Evolutionary conservation across 2,888 invertebrate species (phyloP).

Genomic region (Xylocampa areola): DNA sequence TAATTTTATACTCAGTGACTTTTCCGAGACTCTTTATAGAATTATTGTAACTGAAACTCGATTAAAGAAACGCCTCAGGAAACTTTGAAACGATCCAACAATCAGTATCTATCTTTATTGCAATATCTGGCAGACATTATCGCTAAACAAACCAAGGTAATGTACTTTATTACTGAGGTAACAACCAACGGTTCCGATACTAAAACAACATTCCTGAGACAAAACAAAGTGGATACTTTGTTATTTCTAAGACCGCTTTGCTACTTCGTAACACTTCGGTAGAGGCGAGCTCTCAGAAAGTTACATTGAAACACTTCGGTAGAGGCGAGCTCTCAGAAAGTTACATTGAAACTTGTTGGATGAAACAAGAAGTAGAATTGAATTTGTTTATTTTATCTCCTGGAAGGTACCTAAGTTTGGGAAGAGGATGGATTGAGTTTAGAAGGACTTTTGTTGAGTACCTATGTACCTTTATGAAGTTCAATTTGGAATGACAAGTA

Average conservation of each 20-base stretch:
- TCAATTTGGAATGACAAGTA: too few species aligned
- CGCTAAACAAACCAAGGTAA: conserved; percentile 5
- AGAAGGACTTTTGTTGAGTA: too few species aligned
- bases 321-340: conserved; percentile 19
- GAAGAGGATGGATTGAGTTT: too few species aligned
- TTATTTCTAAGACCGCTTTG: conserved; percentile 11
- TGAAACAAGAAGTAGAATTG: conserved; percentile 18
- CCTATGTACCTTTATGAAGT: too few species aligned
- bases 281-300: conserved; percentile 19
- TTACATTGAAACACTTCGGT: conserved; percentile 9
- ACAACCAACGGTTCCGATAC: conserved; percentile 1
- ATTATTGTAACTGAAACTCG: background rate
- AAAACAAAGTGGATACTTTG: conserved; percentile 25
- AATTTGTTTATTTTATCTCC: too few species aligned
- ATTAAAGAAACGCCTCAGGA: background rate
- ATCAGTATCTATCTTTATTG: background rate
- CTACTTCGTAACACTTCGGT: conserved; percentile 9
- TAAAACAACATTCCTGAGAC: conserved; percentile 38
- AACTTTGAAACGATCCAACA: background rate
- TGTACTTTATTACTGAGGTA: background rate
- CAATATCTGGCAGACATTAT: conserved; percentile 8
- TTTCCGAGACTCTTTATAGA: too few species aligned
- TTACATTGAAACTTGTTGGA: conserved; percentile 22
- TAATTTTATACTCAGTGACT: too few species aligned
- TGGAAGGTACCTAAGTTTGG: too few species aligned